phyloP scores from a whole-genome alignment of 2,888 invertebrate genomes.

The Actias luna region DNA sequence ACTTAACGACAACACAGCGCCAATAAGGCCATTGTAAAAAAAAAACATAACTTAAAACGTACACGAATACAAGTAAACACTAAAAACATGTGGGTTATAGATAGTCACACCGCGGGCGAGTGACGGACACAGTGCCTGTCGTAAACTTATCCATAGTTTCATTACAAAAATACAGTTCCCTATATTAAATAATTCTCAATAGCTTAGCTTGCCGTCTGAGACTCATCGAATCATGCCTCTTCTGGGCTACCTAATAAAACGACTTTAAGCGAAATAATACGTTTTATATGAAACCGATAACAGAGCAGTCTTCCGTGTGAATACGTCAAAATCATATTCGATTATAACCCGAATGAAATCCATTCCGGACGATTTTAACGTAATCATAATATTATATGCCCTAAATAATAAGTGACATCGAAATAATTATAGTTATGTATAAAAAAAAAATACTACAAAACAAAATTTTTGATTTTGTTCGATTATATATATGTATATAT shows the following conservation, averaged over 20 bases:
- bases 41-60: conserved; percentile 42
- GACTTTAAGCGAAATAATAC: conserved; percentile 34
- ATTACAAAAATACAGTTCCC: conserved; percentile 79
- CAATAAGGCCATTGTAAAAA: conserved; percentile 51
- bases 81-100: conserved; percentile 40
- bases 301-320: conserved; percentile 75
- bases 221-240: conserved; percentile 73
- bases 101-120: conserved; percentile 30
- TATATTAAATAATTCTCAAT: conserved; percentile 68
- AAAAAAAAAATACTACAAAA: conserved; percentile 53
- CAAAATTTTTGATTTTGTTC: conserved; percentile 30
- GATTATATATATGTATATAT: conserved; percentile 25
- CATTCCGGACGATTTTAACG: conserved; percentile 50
- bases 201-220: conserved; percentile 75
- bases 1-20: conserved; percentile 61
- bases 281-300: conserved; percentile 55
- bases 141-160: conserved; percentile 60
- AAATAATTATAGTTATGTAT: conserved; percentile 54
- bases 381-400: conserved; percentile 33
- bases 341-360: conserved; percentile 40
- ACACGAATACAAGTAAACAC: conserved; percentile 43
- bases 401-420: conserved; percentile 20
- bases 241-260: conserved; percentile 48
- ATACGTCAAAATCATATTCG: conserved; percentile 48
- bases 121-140: conserved; percentile 47